Conservation (phyloP, 2,113 vertebrate species). For the Etheostoma cragini region DNA sequence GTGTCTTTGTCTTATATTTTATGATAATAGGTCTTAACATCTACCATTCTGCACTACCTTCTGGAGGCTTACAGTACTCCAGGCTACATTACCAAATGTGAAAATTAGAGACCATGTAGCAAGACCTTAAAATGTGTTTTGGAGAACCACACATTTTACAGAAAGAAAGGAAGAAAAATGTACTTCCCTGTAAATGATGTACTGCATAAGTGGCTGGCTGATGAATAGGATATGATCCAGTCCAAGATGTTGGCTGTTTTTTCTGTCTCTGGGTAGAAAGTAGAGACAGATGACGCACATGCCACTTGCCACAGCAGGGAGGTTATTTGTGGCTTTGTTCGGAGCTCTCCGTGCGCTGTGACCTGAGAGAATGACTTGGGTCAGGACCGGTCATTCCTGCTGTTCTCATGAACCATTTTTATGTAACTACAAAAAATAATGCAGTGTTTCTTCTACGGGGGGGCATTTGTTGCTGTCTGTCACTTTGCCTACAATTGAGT, state of each 20-base stretch:
- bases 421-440: no score
- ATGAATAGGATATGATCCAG: not conserved
- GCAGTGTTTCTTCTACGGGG: no score
- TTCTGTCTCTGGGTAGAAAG: constrained; percentile 20
- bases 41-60: not conserved
- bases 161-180: not conserved
- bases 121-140: constrained; percentile 1
- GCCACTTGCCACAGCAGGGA: constrained; percentile 18
- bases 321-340: constrained; percentile 18
- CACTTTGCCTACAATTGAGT: no score
- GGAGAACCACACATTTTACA: not conserved
- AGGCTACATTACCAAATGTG: not conserved
- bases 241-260: constrained; percentile 4
- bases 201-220: not conserved
- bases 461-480: no score
- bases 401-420: no score
- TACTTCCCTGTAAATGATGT: not conserved
- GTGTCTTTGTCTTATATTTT: not conserved
- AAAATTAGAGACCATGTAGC: not conserved
- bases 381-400: not conserved
- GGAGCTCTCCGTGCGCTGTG: not conserved
- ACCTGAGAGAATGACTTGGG: not conserved
- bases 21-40: not conserved
- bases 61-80: not conserved
- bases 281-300: not conserved